These are phyloP conservation scores for Sphecodes monilicornis DNA, from an alignment of 2,888 invertebrate species.

Conservation along the genomic window DNA sequence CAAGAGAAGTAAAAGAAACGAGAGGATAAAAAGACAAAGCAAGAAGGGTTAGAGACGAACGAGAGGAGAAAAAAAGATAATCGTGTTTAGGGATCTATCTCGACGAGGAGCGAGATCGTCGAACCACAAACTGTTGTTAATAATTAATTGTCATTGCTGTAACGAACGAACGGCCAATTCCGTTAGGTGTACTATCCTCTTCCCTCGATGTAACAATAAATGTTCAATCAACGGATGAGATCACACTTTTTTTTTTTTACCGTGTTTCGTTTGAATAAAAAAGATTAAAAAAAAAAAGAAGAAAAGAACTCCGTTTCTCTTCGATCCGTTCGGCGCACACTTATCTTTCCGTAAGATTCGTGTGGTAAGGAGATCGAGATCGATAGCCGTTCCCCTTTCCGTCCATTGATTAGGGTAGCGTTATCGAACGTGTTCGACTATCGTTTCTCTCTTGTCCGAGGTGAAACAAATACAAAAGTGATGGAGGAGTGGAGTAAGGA, in stretches of 20 bases:
- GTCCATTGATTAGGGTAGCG: conserved; percentile 42
- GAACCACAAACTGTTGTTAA: conserved; percentile 51
- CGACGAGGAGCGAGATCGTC: conserved; percentile 54
- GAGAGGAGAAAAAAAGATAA: conserved; percentile 14
- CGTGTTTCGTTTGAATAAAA: not conserved
- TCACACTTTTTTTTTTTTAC: conserved; percentile 18
- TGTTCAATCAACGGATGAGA: conserved; percentile 71
- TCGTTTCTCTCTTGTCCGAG: conserved; percentile 11
- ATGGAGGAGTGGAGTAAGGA: not conserved
- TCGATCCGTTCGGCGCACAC: conserved; percentile 25
- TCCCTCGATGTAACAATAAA: conserved; percentile 73
- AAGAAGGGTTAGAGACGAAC: conserved; percentile 32
- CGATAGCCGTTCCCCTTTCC: conserved; percentile 47
- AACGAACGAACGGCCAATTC: conserved; percentile 62
- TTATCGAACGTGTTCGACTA: conserved; percentile 16
- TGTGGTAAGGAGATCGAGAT: conserved; percentile 11
- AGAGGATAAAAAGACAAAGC: conserved; percentile 33
- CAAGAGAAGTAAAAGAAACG: not conserved
- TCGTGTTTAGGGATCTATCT: conserved; percentile 37
- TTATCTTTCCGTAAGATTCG: conserved; percentile 4
- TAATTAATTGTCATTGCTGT: conserved; percentile 65
- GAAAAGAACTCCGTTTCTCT: conserved; percentile 2
- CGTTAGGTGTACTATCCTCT: conserved; percentile 66
- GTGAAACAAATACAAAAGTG: not conserved
- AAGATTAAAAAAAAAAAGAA: not conserved